A percentile compares a stretch with the other conserved stretches of the same genome.
These are phyloP conservation scores for Chirona hameri DNA, from an alignment of 2,888 invertebrate species.

Conservation along the genomic window DNA sequence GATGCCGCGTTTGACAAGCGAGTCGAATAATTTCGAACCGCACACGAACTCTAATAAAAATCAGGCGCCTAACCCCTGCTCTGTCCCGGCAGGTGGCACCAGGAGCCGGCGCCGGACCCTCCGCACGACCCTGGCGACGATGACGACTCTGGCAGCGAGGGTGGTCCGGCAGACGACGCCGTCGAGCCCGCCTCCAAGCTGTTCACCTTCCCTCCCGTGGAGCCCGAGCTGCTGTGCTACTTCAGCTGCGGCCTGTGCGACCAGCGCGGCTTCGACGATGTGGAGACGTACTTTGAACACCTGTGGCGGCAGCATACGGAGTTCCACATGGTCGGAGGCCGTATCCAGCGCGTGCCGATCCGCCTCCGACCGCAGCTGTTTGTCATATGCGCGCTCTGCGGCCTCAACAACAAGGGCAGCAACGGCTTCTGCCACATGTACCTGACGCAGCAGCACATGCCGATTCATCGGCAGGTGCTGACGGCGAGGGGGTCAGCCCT, in stretches of 20 bases:
- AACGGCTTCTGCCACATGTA: not conserved
- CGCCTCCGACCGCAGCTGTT: constrained; percentile 29
- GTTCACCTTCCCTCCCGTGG: constrained; percentile 4
- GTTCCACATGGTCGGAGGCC: constrained; percentile 26
- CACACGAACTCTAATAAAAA: no score
- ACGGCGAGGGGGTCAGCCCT: not conserved
- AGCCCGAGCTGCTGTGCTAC: constrained; percentile 14
- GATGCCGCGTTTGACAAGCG: no score
- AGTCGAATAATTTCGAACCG: no score
- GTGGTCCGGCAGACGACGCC: not conserved
- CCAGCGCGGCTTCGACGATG: not conserved
- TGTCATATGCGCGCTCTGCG: constrained; percentile 13
- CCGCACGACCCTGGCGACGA: not conserved
- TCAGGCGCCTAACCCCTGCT: not conserved
- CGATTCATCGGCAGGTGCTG: not conserved
- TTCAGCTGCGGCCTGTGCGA: constrained; percentile 28
- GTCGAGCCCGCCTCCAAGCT: not conserved
- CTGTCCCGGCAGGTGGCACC: not conserved
- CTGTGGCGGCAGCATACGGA: constrained; percentile 10
- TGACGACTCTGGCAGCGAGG: not conserved
- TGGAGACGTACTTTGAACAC: not conserved
- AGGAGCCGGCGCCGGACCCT: not conserved
- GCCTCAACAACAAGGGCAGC: constrained; percentile 11
- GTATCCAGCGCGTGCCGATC: constrained; percentile 1
- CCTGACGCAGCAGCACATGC: constrained; percentile 3